Percentiles rank a stretch among this genome's conserved stretches.
These are phyloP conservation scores for Nephrotoma appendiculata DNA, from an alignment of 2,888 invertebrate species.

Conservation along the genomic window DNA sequence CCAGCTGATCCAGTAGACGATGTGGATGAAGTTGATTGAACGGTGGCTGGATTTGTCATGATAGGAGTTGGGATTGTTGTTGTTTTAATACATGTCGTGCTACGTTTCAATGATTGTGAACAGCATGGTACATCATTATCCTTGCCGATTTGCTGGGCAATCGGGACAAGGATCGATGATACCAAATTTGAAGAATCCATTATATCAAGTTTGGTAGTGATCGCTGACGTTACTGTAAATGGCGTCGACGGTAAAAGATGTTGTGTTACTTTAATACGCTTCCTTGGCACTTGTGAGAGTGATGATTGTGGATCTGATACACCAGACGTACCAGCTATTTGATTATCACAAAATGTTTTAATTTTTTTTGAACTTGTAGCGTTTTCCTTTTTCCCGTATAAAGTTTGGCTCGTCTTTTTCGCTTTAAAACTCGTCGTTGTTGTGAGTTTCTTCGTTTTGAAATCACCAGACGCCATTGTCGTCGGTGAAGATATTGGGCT, in stretches of 20 bases:
- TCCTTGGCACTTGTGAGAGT: background rate
- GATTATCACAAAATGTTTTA: slow-evolving; percentile 3
- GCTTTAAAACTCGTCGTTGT: background rate
- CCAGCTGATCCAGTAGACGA: background rate
- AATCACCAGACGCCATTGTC: background rate
- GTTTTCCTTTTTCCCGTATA: slow-evolving; percentile 2
- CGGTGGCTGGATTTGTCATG: background rate
- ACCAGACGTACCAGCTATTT: background rate
- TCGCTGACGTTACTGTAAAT: background rate
- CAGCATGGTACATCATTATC: background rate
- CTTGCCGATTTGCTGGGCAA: background rate
- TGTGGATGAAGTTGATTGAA: background rate
- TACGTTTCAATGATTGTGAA: background rate
- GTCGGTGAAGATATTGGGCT: background rate
- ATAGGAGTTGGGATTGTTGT: background rate
- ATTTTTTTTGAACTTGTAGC: background rate
- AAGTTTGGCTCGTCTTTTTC: background rate
- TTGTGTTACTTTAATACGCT: slow-evolving; percentile 3
- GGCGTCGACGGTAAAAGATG: background rate
- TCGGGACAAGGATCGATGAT: background rate
- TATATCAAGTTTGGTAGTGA: background rate
- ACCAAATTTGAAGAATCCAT: background rate
- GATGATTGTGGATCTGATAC: background rate
- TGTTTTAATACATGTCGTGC: background rate
- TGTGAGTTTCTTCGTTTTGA: background rate